These are phyloP conservation scores for Biston stratarius DNA, from an alignment of 2,888 invertebrate genomes.

Conservation along the genomic window DNA sequence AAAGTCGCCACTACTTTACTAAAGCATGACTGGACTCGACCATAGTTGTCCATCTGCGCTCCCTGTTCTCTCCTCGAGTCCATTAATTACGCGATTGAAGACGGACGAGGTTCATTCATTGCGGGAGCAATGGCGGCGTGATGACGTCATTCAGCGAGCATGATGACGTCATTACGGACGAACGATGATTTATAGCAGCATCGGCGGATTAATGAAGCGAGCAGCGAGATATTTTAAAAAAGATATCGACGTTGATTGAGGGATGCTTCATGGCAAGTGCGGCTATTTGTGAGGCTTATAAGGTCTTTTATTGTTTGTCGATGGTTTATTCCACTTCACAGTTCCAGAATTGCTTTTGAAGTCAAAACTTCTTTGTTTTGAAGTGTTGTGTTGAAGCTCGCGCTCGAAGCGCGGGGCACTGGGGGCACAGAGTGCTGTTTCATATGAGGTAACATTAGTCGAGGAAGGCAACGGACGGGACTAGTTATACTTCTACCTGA, in stretches of 20 bases:
- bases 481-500: too few relatives aligned
- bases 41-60: not conserved
- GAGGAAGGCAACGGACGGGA: too few relatives aligned
- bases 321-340: not conserved
- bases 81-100: conserved; percentile 37
- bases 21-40: too few relatives aligned
- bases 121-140: conserved; percentile 8
- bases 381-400: too few relatives aligned
- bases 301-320: not conserved
- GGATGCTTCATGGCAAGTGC: not conserved
- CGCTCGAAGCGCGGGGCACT: too few relatives aligned
- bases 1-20: too few relatives aligned
- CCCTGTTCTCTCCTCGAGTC: conserved; percentile 1
- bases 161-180: conserved; percentile 33
- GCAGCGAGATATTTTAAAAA: conserved; percentile 39
- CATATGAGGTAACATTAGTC: too few relatives aligned
- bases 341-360: too few relatives aligned
- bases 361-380: too few relatives aligned
- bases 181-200: conserved; percentile 35
- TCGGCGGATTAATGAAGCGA: conserved; percentile 36
- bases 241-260: conserved; percentile 7
- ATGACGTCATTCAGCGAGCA: conserved; percentile 16
- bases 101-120: conserved; percentile 21
- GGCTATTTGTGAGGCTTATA: not conserved
- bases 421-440: too few relatives aligned